Percentiles rank a stretch among this genome's conserved stretches.
Conservation (phyloP, 2,888 invertebrate genomes). For the Dryadula phaetusa region DNA sequence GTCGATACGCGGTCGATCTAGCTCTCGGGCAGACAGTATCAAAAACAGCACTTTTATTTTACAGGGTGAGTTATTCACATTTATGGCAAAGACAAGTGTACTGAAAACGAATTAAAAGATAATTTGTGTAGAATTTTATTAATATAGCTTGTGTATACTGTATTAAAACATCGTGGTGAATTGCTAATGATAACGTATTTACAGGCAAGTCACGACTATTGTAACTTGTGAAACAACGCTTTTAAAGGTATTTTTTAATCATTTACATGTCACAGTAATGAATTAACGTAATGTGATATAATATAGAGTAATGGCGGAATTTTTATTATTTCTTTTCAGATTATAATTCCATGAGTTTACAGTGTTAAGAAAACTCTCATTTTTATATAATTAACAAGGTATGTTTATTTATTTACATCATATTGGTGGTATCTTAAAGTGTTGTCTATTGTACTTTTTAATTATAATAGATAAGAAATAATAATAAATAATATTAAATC, state of each 20-base stretch:
- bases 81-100: constrained; percentile 19
- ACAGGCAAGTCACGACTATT: background rate
- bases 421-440: background rate
- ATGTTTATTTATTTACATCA: background rate
- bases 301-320: background rate
- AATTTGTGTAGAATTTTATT: background rate
- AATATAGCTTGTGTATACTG: background rate
- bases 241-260: background rate
- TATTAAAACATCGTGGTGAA: background rate
- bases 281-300: too few species aligned
- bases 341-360: background rate
- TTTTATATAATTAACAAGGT: background rate
- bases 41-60: constrained; percentile 5
- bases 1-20: constrained; percentile 28
- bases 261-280: background rate
- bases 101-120: constrained; percentile 19
- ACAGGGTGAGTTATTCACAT: background rate
- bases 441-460: background rate
- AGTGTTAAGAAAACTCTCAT: background rate
- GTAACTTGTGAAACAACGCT: background rate
- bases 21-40: constrained; percentile 12
- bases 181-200: background rate
- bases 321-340: background rate
- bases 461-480: too few species aligned
- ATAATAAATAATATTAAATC: too few species aligned